Percentiles rank a stretch among this genome's conserved stretches.
Evolutionary conservation across 1,140 invertebrate species (phyloP).

Genomic region (Nylanderia fulva): DNA sequence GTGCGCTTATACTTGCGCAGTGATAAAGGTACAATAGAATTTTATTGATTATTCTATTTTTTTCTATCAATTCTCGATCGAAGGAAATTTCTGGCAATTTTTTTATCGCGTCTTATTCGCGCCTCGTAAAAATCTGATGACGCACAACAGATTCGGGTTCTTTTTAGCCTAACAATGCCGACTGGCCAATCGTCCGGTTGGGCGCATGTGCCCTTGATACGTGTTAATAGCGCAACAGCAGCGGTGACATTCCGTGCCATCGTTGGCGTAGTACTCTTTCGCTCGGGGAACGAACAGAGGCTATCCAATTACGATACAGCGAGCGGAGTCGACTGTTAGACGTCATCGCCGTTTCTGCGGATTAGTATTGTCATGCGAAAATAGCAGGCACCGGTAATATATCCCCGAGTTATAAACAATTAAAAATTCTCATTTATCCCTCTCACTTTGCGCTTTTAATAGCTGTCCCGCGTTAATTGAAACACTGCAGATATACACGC

Average conservation of each 20-base stretch:
- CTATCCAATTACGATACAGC: slow-evolving; percentile 48
- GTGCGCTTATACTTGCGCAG: too few species aligned
- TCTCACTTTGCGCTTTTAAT: too few species aligned
- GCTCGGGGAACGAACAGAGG: slow-evolving; percentile 4
- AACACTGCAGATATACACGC: too few species aligned
- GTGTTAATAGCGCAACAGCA: slow-evolving; percentile 38
- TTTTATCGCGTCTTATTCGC: background rate
- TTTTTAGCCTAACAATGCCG: slow-evolving; percentile 25
- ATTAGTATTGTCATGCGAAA: background rate
- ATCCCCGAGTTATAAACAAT: background rate
- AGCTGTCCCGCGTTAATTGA: too few species aligned
- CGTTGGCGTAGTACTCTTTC: slow-evolving; percentile 47
- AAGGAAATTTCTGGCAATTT: background rate
- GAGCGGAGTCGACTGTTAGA: background rate
- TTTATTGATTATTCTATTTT: too few species aligned
- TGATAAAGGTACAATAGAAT: too few species aligned
- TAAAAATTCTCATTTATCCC: too few species aligned
- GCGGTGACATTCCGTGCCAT: slow-evolving; percentile 58
- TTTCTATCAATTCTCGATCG: background rate
- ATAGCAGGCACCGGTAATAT: background rate
- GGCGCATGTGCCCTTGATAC: slow-evolving; percentile 23
- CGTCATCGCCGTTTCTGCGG: slow-evolving; percentile 22
- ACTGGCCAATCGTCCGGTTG: slow-evolving; percentile 15
- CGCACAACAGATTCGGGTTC: slow-evolving; percentile 27
- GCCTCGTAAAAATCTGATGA: background rate